Conservation (phyloP, 2,888 invertebrate species). For the Prosopocoilus inquinatus region DNA sequence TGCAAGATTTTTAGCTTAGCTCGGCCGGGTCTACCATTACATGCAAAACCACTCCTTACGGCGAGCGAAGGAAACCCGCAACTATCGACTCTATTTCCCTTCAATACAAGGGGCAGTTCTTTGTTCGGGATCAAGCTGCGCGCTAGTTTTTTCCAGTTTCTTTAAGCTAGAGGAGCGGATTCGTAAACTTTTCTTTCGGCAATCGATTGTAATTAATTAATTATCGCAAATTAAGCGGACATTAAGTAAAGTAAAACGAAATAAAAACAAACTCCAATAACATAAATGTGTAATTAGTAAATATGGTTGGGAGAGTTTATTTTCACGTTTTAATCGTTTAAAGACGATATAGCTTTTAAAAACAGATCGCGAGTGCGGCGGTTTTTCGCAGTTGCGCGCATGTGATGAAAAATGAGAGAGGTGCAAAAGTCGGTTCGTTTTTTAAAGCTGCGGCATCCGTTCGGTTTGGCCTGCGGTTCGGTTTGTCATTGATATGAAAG, state of each 20-base stretch:
- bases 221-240: neutral
- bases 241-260: no score
- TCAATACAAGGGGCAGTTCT: conserved; percentile 31
- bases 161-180: neutral
- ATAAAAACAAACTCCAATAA: no score
- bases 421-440: conserved; percentile 39
- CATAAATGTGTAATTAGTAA: no score
- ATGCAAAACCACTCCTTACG: conserved; percentile 51
- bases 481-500: conserved; percentile 41
- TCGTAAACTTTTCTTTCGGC: no score
- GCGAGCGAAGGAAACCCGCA: conserved; percentile 41
- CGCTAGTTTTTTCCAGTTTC: conserved; percentile 1
- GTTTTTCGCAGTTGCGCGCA: conserved; percentile 32
- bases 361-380: conserved; percentile 32
- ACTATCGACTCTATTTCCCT: conserved; percentile 38
- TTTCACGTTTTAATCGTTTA: conserved; percentile 38
- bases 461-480: conserved; percentile 39
- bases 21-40: conserved; percentile 46
- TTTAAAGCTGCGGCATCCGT: conserved; percentile 47
- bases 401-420: conserved; percentile 41
- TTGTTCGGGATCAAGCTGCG: conserved; percentile 30
- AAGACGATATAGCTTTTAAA: conserved; percentile 44
- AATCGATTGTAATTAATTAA: neutral
- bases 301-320: conserved; percentile 19
- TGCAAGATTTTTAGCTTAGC: conserved; percentile 54